phyloP scores from a whole-genome alignment of 2,888 invertebrate species.

The Tromatobia lineatoria region DNA sequence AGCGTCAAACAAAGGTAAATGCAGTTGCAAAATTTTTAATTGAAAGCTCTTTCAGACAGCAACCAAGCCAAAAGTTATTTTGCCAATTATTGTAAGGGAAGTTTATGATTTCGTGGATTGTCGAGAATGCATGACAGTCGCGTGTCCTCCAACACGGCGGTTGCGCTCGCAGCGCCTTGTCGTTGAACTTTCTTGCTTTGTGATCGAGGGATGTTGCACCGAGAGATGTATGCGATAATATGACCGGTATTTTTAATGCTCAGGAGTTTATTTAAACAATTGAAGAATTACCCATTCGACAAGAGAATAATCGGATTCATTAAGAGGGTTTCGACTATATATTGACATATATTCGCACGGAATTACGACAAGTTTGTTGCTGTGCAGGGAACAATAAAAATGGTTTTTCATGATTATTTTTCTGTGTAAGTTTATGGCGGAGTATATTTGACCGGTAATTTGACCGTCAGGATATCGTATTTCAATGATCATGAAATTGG shows the following conservation, averaged over 20 bases:
- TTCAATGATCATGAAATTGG: too few species aligned
- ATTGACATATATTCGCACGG: too few species aligned
- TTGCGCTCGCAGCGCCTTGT: constrained; percentile 72
- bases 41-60: background rate
- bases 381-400: too few species aligned
- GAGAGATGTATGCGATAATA: background rate
- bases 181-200: constrained; percentile 7
- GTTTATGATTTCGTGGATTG: constrained; percentile 39
- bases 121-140: constrained; percentile 68
- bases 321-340: too few species aligned
- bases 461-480: too few species aligned
- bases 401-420: too few species aligned
- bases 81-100: background rate
- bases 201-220: constrained; percentile 7
- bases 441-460: too few species aligned
- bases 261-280: too few species aligned
- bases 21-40: background rate
- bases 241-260: background rate
- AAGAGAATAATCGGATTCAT: too few species aligned
- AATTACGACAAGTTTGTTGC: too few species aligned
- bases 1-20: constrained; percentile 4
- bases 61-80: background rate
- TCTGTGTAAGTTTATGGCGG: too few species aligned
- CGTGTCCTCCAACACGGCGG: constrained; percentile 73
- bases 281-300: too few species aligned